Evolutionary conservation across 1,140 invertebrate genomes (phyloP).

Genomic region (Geopemphigus sp.): DNA sequence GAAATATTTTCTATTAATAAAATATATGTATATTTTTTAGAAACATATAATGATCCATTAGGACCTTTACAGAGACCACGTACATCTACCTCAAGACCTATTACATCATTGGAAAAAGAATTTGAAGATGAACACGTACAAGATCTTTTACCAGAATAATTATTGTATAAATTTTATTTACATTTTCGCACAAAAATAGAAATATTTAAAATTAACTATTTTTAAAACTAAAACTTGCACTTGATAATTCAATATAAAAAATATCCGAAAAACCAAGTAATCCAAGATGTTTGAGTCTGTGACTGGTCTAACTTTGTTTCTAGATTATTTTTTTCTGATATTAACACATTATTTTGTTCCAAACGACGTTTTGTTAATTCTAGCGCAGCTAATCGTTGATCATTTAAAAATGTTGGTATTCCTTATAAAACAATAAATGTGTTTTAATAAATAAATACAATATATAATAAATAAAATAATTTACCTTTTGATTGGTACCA

Average conservation of each 20-base stretch:
- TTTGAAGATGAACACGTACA: constrained; percentile 79
- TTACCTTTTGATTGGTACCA: constrained; percentile 52
- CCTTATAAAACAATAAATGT: constrained; percentile 26
- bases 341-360: constrained; percentile 1
- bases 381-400: constrained; percentile 49
- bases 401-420: constrained; percentile 51
- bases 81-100: constrained; percentile 63
- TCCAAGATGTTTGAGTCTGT: constrained; percentile 38
- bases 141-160: constrained; percentile 64
- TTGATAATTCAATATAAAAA: constrained; percentile 37
- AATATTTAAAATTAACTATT: constrained; percentile 9
- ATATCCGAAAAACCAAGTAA: constrained; percentile 39
- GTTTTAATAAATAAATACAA: background rate
- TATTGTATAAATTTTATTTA: constrained; percentile 14
- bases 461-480: constrained; percentile 10
- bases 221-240: background rate
- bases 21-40: constrained; percentile 16
- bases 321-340: constrained; percentile 2
- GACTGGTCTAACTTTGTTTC: constrained; percentile 24
- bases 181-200: constrained; percentile 2
- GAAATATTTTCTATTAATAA: no score
- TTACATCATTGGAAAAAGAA: constrained; percentile 68
- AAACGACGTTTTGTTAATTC: constrained; percentile 44
- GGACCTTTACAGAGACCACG: constrained; percentile 75
- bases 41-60: constrained; percentile 69